Evolutionary conservation across 1,140 invertebrate species (phyloP).

Genomic region (Lepidostoma basale): DNA sequence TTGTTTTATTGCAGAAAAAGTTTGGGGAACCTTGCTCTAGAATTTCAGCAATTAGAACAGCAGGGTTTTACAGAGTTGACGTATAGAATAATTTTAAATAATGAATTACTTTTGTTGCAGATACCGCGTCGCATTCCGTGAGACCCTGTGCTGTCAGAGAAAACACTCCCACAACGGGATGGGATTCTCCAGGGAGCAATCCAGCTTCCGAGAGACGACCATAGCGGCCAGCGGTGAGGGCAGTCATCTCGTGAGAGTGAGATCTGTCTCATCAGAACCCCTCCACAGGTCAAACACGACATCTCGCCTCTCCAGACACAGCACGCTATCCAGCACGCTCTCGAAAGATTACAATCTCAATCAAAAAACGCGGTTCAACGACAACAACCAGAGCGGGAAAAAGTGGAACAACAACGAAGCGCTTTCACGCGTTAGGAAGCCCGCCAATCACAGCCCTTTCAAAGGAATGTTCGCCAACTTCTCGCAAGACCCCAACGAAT

Average conservation of each 20-base stretch:
- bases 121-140: constrained; percentile 80
- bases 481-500: constrained; percentile 7
- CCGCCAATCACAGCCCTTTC: constrained; percentile 12
- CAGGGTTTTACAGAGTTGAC: too few relatives aligned
- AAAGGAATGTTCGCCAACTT: constrained; percentile 34
- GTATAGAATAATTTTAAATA: too few relatives aligned
- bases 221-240: constrained; percentile 55
- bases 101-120: constrained; percentile 58
- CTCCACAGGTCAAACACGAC: constrained; percentile 47
- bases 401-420: constrained; percentile 33
- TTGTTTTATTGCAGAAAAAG: too few relatives aligned
- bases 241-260: constrained; percentile 53
- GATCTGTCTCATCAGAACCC: constrained; percentile 51
- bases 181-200: constrained; percentile 60
- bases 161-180: constrained; percentile 52
- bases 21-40: too few relatives aligned
- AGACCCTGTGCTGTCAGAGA: constrained; percentile 67
- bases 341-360: constrained; percentile 46
- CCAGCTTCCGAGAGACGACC: constrained; percentile 63
- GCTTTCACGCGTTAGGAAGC: constrained; percentile 10
- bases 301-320: constrained; percentile 23
- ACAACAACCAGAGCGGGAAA: constrained; percentile 21
- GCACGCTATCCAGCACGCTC: constrained; percentile 13
- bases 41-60: too few relatives aligned
- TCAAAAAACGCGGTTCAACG: constrained; percentile 18